Evolutionary conservation across 2,888 invertebrate genomes (phyloP).

Genomic region (Teleogryllus oceanicus): DNA sequence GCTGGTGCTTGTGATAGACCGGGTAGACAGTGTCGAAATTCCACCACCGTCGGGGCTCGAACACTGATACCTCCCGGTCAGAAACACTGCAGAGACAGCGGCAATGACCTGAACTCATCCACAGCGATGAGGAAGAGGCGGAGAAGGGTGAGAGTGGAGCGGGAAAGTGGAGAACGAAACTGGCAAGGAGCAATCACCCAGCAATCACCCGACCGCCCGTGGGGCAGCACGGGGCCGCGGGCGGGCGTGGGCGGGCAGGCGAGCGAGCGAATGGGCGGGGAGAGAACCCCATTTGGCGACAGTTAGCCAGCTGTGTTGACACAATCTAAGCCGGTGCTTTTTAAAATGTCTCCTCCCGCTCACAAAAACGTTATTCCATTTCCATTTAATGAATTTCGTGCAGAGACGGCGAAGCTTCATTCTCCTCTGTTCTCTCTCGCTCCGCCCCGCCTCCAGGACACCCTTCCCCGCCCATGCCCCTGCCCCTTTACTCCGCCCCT

Average conservation of each 20-base stretch:
- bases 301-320: constrained; percentile 18
- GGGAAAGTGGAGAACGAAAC: no score
- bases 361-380: constrained; percentile 30
- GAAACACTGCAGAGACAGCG: no score
- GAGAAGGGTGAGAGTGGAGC: no score
- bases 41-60: no score
- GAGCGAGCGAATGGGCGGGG: no score
- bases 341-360: background rate
- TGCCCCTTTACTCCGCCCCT: background rate
- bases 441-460: background rate
- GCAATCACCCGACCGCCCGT: background rate
- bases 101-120: no score
- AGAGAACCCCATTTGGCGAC: background rate
- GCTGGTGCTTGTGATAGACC: no score
- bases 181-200: background rate
- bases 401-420: constrained; percentile 18
- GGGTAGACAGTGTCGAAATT: no score
- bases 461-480: background rate
- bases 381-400: constrained; percentile 31
- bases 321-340: constrained; percentile 8
- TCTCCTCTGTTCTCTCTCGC: background rate
- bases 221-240: background rate
- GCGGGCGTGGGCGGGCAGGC: no score
- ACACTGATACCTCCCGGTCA: no score
- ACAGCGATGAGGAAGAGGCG: no score